Base-by-base conservation (phyloP, 1,140 invertebrate genomes). In the Galendromus occidentalis region DNA sequence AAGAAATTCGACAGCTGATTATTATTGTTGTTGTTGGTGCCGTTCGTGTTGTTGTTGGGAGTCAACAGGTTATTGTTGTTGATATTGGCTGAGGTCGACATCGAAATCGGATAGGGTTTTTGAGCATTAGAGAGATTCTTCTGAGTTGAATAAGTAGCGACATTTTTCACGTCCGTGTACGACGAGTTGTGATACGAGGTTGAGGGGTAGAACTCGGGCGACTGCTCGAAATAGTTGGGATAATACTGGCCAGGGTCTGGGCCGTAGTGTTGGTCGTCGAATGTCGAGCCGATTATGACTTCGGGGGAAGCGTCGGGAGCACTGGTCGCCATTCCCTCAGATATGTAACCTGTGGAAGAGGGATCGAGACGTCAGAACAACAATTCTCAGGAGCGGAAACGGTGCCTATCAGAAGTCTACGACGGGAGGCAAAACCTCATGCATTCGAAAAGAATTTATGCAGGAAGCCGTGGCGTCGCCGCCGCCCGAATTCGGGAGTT, bases 271-370 rank as follows among this genome's bases (percentile, higher is more conserved):
- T 59, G 51, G 22, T 59, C 51, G 12, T 59, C 51, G 51, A 20
- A 59, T 1, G 25, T 33, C 12, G 51, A 59, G 2, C 51, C 51
- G 9, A 59, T 33, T 17, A 59, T 59, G 22, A 59, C 51, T 25
- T 59, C 51, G 20, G 51, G 51, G 51, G 51, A 59, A 18, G 51
- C 51, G 22, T 59, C 51, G 25, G 51, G 51, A 33, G 51, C 51
- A 22, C 33, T 59, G 14, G 25, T 33, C 1, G 51, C 33, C 51
- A 59, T 59, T 25, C 25, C 51, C 25, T 59, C 51, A 9, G 25
- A 29, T 25, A 59, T 25, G 51, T 59, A 59, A 25, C 14, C 51
- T 59, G 51, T 33, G 4, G 33, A 39, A 9, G 9, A 39, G 9
- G 4, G 33, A 39, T 6, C 9, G 33, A 39, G 4, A 39, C 33